Evolutionary conservation across 1,140 invertebrate species (phyloP).

Genomic region (Drosophila triauraria): DNA sequence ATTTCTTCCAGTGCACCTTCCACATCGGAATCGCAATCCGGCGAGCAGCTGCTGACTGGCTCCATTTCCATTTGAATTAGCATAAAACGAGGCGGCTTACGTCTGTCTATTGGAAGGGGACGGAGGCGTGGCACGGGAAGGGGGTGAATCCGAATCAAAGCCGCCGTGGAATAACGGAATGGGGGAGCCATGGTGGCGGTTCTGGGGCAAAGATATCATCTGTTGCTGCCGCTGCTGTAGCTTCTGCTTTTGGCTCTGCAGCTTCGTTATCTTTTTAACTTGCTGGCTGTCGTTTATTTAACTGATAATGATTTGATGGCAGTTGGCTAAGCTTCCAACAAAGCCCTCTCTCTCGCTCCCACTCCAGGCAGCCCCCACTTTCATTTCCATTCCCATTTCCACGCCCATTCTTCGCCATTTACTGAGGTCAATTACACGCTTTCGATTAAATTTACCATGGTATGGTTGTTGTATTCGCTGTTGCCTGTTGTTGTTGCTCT

Average conservation of each 20-base stretch:
- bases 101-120: constrained; percentile 71
- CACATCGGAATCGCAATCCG: constrained; percentile 25
- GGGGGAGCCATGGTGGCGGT: background rate
- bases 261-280: constrained; percentile 83
- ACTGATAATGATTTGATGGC: constrained; percentile 83
- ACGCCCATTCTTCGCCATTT: constrained; percentile 67
- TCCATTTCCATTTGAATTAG: constrained; percentile 83
- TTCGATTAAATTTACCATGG: constrained; percentile 82
- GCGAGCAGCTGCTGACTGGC: constrained; percentile 78
- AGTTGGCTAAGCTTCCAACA: constrained; percentile 80
- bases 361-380: background rate
- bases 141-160: constrained; percentile 46
- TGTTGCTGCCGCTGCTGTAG: constrained; percentile 60
- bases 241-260: constrained; percentile 27
- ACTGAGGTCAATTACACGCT: constrained; percentile 82
- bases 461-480: constrained; percentile 30
- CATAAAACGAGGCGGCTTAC: constrained; percentile 82
- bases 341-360: constrained; percentile 41
- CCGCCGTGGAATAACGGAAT: constrained; percentile 17
- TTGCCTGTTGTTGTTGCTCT: constrained; percentile 22
- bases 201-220: constrained; percentile 69
- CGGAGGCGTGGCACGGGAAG: constrained; percentile 10
- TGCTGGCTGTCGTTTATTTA: constrained; percentile 81
- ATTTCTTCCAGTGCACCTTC: constrained; percentile 15
- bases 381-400: constrained; percentile 57